Base-by-base conservation (phyloP, 2,888 invertebrate species). In the Chaetogeoica ovagalla region DNA sequence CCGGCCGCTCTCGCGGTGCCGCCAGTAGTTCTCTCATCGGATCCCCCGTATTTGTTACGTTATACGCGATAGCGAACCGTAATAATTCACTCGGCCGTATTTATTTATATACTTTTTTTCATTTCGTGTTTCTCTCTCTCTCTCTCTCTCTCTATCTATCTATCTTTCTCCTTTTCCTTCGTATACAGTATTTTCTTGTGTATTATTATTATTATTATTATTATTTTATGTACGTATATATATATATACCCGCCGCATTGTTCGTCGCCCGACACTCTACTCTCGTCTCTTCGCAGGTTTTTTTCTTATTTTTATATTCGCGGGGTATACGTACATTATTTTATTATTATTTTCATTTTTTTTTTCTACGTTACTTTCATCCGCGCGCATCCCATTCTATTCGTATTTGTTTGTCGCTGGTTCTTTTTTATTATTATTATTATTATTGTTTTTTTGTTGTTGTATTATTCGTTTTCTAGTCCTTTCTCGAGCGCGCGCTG, bases 81-180 rank as follows among this genome's bases (percentile, higher is more conserved):
- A 79, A 79, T 79, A 79, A 79, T 79, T 79, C 79, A 79, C 71
- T 71, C 63, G 55, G 43, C 60, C 19, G 68, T 70, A 59, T 59
- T 59, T 43, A 2, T 55, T 39, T 75, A 68, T 75, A 39, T 21
- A 21, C 57, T 39, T 74, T 55, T 66, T 57, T 15, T 21, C 37
- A 8, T 37, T 21, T 43, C 43, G 43, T 43, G 43, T 65, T 63
- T 73, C 65, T 65, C 19, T 30, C 17, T 74, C 60, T 43, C 21
- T 23, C 15, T n/a, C 7, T 11, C 48, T 55, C 7, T 65, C 23
- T 9, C 62, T 30, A 30, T 48, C 1, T 30, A 23, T 30, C 23
- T 66, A 23, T 66, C 43, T 65, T 74, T 66, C 13, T 57, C 23
- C 19, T 21, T 19, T 8, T 2, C 6, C n/a, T 37, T 13, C 9